A percentile compares a stretch with the other conserved stretches of the same genome.
Conservation (phyloP, 2,797 vertebrate species). For the Aselliscus stoliczkanus region DNA sequence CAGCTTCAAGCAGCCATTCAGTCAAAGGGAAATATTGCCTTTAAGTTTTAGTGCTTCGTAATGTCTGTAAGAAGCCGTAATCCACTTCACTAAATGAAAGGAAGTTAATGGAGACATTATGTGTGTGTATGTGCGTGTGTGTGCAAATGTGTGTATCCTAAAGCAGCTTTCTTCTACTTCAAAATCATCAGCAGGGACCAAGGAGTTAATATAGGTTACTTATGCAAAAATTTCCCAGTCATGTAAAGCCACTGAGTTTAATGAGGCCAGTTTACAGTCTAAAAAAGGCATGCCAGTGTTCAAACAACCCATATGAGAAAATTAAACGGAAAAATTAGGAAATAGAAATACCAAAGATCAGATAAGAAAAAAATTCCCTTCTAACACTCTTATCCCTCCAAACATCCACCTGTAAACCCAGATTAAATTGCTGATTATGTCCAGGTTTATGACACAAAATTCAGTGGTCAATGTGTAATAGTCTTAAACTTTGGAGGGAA, state of each 20-base stretch:
- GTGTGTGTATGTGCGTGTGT: neutral
- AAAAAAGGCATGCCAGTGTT: neutral
- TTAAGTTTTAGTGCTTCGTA: slow-evolving; percentile 66
- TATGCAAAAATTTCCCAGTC: neutral
- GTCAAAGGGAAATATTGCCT: slow-evolving; percentile 60
- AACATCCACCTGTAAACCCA: neutral
- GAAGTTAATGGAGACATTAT: neutral
- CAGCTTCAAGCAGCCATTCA: slow-evolving; percentile 69
- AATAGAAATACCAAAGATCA: neutral
- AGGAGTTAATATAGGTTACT: neutral
- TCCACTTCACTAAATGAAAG: slow-evolving; percentile 48
- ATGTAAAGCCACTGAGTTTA: neutral
- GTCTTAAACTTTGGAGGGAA: neutral
- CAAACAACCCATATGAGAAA: neutral
- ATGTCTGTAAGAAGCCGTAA: slow-evolving; percentile 58
- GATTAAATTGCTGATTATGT: neutral
- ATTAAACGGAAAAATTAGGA: neutral
- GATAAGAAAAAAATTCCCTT: neutral
- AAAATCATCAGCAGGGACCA: neutral
- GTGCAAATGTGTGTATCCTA: neutral
- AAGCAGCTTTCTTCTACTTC: neutral
- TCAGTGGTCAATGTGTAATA: neutral
- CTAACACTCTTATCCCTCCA: neutral
- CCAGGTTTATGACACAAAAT: neutral
- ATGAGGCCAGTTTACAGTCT: neutral